Percentiles rank a stretch among this genome's conserved stretches.
Conservation (phyloP, 2,888 invertebrate species). For the Blera fallax region DNA sequence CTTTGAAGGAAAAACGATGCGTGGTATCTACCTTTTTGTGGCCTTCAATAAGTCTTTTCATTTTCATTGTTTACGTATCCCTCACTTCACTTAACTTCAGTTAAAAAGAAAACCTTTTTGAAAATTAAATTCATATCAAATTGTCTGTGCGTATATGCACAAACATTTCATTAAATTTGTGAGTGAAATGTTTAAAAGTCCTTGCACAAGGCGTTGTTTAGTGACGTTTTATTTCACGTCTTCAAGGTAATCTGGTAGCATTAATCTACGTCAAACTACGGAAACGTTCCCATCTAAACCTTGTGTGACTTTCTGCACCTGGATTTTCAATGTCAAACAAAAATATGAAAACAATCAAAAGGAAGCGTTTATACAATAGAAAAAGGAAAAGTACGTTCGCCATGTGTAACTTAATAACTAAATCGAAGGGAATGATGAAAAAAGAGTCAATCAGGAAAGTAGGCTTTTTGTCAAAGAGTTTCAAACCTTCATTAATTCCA, state of each 20-base stretch:
- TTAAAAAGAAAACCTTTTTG: no score
- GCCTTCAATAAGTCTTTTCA: no score
- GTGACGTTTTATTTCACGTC: neutral
- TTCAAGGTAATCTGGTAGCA: neutral
- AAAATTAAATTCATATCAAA: neutral
- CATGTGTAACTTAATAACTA: no score
- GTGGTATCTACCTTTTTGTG: no score
- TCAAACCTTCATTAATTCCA: no score
- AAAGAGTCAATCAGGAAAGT: no score
- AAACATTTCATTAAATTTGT: neutral
- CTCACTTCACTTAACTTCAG: no score
- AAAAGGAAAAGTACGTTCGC: no score
- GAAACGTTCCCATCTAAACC: neutral
- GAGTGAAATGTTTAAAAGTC: neutral
- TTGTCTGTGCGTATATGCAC: neutral
- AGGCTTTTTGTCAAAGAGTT: neutral
- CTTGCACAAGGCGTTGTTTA: no score
- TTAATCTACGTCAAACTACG: neutral
- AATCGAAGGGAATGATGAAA: no score
- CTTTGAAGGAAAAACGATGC: no score
- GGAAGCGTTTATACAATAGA: neutral
- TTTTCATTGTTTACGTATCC: no score
- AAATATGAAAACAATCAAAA: neutral
- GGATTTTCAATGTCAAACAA: neutral
- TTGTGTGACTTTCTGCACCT: neutral